phyloP scores from a whole-genome alignment of 2,113 vertebrate genomes.

The Bubalus kerabau region DNA sequence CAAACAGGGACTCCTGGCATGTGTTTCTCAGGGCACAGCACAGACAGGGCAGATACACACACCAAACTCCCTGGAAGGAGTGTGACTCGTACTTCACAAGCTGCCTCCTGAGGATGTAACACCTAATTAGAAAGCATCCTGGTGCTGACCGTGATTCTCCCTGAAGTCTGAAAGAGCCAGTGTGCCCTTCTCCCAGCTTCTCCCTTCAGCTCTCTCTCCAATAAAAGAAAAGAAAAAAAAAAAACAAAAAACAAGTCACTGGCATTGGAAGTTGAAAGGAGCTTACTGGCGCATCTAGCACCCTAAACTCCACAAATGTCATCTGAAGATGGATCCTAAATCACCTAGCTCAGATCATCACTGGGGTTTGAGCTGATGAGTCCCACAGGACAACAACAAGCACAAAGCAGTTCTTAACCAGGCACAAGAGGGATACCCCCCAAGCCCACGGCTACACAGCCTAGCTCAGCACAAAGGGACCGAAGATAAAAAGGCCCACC shows the following conservation, averaged over 20 bases:
- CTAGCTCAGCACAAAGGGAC: background rate
- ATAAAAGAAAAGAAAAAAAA: background rate
- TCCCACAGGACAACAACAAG: background rate
- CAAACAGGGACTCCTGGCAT: background rate
- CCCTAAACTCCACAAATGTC: background rate
- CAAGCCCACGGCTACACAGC: no score
- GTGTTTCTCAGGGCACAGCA: no score
- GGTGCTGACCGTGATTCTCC: background rate
- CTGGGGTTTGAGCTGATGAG: background rate
- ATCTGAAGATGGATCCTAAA: background rate
- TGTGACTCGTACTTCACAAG: background rate
- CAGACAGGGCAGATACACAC: background rate
- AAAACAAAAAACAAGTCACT: background rate
- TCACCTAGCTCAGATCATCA: background rate
- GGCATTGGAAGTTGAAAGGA: background rate
- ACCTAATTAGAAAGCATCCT: background rate
- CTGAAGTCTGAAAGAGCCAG: background rate
- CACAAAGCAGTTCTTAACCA: background rate
- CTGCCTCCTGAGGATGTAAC: background rate
- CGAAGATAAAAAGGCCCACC: background rate
- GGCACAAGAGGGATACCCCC: background rate
- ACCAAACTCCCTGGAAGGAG: background rate
- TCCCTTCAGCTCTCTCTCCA: background rate
- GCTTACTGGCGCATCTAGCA: fast-evolving
- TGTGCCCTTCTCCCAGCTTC: background rate